Base-by-base conservation (phyloP, 2,113 vertebrate genomes). In the Saimiri boliviensis region DNA sequence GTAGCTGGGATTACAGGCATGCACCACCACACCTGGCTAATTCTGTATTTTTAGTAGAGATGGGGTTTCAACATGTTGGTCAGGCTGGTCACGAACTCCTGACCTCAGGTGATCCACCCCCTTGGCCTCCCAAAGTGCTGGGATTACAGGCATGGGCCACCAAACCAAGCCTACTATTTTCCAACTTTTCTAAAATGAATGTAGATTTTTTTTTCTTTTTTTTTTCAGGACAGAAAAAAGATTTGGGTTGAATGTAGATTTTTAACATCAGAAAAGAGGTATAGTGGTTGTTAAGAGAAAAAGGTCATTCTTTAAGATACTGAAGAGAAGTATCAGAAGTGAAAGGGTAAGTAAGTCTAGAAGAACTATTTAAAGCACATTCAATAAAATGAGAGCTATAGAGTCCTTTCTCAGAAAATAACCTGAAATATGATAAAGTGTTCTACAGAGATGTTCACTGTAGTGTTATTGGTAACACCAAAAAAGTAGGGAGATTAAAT, bases 181-280 rank as follows among this genome's bases (percentile, higher is more conserved):
- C 40, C 52, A 92, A 71, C 32, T 93, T 86, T 94, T 93, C 71
- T 47, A 87, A 4, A 91, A 40, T 37, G 11, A 96, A 86, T 81
- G 12, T 56, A 71, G 45, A 76, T 66, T 77, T 86, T 16, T 95
- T 49, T 49, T 49, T 2, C 13, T 49, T 49, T 49, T 49, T 49
- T 49, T 49, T 49, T 49, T 49, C 47, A 49, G 47, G 47, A 49
- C 8, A 49, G 47, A 49, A 49, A 12, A 49, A 49, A 49, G 47
- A 49, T 49, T 49, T 13, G 12, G 47, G 47, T 49, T 42, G 11
- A 96, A 86, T 81, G 16, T 56, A 66, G 45, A 76, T 66, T 82
- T 86, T 16, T 93, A 40, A 89, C 25, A 84, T 84, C 40, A 94
- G 86, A 82, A 96, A 94, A 90, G 88, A 92, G 6, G 42, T 42